Evolutionary conservation across 2,797 vertebrate genomes (phyloP).

Genomic region (Characodon lateralis): DNA sequence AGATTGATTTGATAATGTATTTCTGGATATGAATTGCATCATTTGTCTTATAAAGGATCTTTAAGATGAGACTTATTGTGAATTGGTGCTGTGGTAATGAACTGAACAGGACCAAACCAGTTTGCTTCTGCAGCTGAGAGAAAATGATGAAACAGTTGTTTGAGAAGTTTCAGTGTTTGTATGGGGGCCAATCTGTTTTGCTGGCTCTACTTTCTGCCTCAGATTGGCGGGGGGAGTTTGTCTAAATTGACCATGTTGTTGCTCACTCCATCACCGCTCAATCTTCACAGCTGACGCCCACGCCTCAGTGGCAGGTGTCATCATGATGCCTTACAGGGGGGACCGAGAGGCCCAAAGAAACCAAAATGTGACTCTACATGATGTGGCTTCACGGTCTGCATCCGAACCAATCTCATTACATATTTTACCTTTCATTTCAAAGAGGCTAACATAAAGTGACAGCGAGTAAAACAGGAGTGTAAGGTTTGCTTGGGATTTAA

Average conservation of each 20-base stretch:
- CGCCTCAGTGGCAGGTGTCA: not conserved
- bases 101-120: not conserved
- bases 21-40: not conserved
- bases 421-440: not conserved
- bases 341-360: not conserved
- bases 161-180: not conserved
- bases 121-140: not conserved
- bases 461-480: not conserved
- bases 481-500: not conserved
- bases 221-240: not conserved
- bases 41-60: not conserved
- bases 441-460: not conserved
- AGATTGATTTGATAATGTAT: too few relatives aligned
- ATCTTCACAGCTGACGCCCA: not conserved
- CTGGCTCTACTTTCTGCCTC: not conserved
- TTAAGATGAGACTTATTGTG: not conserved
- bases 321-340: not conserved
- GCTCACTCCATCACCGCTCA: not conserved
- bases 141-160: not conserved
- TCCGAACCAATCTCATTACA: not conserved
- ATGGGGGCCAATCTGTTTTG: not conserved
- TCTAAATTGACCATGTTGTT: not conserved
- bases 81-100: not conserved
- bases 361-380: not conserved
- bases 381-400: too few relatives aligned